These are phyloP conservation scores for Pagetopsis macropterus DNA, from an alignment of 2,797 vertebrate species.

Conservation along the genomic window DNA sequence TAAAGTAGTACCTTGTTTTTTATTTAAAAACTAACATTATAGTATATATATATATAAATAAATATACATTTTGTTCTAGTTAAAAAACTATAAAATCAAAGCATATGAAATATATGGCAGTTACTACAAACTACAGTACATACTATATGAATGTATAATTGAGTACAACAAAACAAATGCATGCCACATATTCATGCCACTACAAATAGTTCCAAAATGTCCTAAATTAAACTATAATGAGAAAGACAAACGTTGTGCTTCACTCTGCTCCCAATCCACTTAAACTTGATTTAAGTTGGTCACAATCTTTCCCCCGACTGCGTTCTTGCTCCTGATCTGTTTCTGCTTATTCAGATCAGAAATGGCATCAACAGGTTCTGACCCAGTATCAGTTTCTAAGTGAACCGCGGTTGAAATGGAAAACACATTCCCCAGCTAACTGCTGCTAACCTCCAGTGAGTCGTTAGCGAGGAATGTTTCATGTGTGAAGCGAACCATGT, in stretches of 20 bases:
- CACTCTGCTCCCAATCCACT: background rate
- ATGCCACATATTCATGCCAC: background rate
- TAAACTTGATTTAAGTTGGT: slow-evolving; percentile 12
- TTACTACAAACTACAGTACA: background rate
- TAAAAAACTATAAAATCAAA: background rate
- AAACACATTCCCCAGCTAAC: slow-evolving; percentile 68
- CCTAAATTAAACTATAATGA: background rate
- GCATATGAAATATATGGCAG: background rate
- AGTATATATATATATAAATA: background rate
- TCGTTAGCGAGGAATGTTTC: slow-evolving; percentile 67
- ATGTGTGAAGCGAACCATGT: slow-evolving; percentile 71
- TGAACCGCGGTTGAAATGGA: slow-evolving; percentile 57
- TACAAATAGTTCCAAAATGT: background rate
- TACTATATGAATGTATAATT: background rate
- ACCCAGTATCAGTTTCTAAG: slow-evolving; percentile 57
- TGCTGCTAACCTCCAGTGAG: slow-evolving; percentile 70
- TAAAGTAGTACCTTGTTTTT: background rate
- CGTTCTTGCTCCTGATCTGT: background rate
- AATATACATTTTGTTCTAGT: background rate
- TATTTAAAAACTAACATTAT: background rate
- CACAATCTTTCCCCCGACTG: slow-evolving; percentile 6
- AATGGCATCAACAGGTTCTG: slow-evolving; percentile 49
- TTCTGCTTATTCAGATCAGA: slow-evolving; percentile 56
- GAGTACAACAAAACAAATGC: background rate
- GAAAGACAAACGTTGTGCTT: background rate